phyloP scores from a whole-genome alignment of 2,113 vertebrate genomes.

The Cathartes aura region DNA sequence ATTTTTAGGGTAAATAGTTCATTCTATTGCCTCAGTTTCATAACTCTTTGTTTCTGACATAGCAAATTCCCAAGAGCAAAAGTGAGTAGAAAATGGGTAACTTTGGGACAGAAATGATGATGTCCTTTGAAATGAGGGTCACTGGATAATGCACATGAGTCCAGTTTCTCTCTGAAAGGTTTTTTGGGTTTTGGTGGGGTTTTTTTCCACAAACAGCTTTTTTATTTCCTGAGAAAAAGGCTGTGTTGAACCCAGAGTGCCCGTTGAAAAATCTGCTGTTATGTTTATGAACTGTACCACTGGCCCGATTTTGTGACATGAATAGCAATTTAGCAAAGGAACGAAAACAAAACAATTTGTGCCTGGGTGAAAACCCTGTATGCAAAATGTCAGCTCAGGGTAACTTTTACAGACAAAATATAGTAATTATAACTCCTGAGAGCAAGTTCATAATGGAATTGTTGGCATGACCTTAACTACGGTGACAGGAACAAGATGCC shows the following conservation, averaged over 20 bases:
- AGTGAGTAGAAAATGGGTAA: background rate
- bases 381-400: background rate
- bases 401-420: background rate
- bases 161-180: background rate
- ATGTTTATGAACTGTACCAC: background rate
- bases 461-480: background rate
- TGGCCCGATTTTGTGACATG: background rate
- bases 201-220: background rate
- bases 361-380: background rate
- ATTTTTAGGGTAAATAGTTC: background rate
- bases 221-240: background rate
- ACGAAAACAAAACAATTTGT: background rate
- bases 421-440: background rate
- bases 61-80: background rate
- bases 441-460: background rate
- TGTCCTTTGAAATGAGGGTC: background rate
- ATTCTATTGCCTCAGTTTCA: background rate
- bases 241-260: background rate
- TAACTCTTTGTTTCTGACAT: background rate
- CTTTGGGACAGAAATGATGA: background rate
- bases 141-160: background rate
- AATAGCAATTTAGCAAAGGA: slow-evolving; percentile 5
- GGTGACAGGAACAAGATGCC: background rate
- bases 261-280: background rate
- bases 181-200: background rate